Evolutionary conservation across 2,888 invertebrate genomes (phyloP), one percentile per base, ranked within the genome.

Genomic region (Cyaniris semiargus): DNA sequence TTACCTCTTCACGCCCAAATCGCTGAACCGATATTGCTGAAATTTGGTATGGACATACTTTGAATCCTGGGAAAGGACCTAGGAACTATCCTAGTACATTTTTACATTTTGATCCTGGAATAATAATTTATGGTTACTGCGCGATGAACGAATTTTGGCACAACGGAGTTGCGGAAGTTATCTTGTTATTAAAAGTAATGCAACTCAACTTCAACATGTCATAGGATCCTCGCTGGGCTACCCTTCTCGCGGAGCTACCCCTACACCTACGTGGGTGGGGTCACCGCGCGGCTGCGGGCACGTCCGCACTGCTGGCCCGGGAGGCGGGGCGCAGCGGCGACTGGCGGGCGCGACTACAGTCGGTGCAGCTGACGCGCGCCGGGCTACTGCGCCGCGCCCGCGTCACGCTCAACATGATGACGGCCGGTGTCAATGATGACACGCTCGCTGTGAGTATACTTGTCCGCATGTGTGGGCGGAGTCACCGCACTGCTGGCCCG

Each of bases 371-470:
- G 83, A 89, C 89, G 81, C 81, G 82, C 74, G 85, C 79, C 56
- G 90, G 87, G 0, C 81, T 88, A 86, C 87, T 90, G 85, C 86
- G 87, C 21, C 87, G 86, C 81, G 90, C 88, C 23, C 75, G 77
- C 48, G 89, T 90, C 78, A 78, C 81, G 13, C 86, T 91, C 81
- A 71, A 56, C 44, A 83, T 83, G 74, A 60, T 44, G 76, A 77
- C 77, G 76, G 38, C 15, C 75, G 76, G 70, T 56, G 74, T 71
- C 66, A 76, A 76, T 53, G 84, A 85, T 48, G 79, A 79, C 56
- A 79, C 80, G 21, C 75, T 80, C 34, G 70, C 78, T 27, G 81
- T 79, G n/a, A 31, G 80, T 75, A 15, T 38, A 56, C n/a, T n/a
- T n/a, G n/a, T n/a, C 6, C 77, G 70, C 79, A 80, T 87, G 82